Base-by-base conservation (phyloP, 2,888 invertebrate species). In the Drosophila stalkeri region DNA sequence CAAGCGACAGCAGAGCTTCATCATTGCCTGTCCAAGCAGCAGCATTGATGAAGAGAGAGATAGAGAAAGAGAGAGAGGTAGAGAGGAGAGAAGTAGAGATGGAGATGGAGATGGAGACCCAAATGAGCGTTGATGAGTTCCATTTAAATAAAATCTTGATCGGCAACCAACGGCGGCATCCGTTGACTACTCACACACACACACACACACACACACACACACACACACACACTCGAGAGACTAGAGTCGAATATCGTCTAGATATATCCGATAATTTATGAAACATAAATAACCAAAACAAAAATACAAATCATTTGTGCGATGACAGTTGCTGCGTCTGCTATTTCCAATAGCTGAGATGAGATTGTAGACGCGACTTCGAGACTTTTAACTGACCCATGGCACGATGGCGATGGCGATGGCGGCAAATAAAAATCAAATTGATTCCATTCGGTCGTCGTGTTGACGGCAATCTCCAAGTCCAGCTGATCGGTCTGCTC, bases 281-380 rank as follows among this genome's bases (percentile, higher is more conserved):
- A 91, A 92, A 91, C 88, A 92, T 91, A 91, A 91, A 91, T 91
- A 91, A 91, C 80, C 76, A 82, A 90, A 90, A 91, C 83, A 84
- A 85, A 92, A 91, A 91, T 89, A 92, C 92, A 92, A 92, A 92
- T 92, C 92, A 92, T 92, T 92, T 90, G 86, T 89, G 81, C 84
- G 92, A 83, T 91, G 92, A 92, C 92, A 91, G 92, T 90, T 82
- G 81, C 78, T 79, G 80, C 82, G 82, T 81, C 78, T 80, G 67
- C 76, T 79, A 61, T 73, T 75, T 71, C 62, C 82, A 77, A 75
- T 77, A 68, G 72, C 74, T 16, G 47, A 16, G 47, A 16, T 31
- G 44, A 44, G 51, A 35, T 56, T 57, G 11, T 33, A 51, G 41
- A 46, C 49, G 23, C 51, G n/a, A 14, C 62, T 18, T 56, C 23